Percentiles rank a stretch among this genome's conserved stretches.
These are phyloP conservation scores for Hirudinaria manillensis DNA, from an alignment of 2,888 invertebrate species.

Conservation along the genomic window DNA sequence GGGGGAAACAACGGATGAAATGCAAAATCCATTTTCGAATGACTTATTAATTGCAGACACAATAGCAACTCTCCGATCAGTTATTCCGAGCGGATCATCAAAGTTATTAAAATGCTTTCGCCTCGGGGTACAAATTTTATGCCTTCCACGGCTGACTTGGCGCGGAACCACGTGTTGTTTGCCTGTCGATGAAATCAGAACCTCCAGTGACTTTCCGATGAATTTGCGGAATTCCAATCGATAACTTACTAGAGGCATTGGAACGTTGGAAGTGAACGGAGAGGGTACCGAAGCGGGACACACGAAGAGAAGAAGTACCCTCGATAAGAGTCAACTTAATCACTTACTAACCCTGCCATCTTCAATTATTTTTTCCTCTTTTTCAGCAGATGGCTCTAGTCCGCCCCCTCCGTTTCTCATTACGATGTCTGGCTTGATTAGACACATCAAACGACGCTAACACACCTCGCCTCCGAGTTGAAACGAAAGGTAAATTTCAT, in stretches of 20 bases:
- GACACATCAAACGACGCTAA: constrained; percentile 14
- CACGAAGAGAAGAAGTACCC: background rate
- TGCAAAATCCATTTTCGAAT: no score
- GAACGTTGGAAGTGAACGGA: no score
- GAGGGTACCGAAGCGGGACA: no score
- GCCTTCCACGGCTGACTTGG: constrained; percentile 2
- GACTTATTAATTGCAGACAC: no score
- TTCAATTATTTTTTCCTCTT: constrained; percentile 13
- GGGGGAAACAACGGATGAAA: no score
- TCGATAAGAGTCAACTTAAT: background rate
- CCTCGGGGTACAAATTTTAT: constrained; percentile 14
- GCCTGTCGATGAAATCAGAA: background rate
- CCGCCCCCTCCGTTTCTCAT: constrained; percentile 10
- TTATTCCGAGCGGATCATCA: no score
- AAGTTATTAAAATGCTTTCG: background rate
- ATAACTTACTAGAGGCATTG: no score
- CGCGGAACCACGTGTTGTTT: background rate
- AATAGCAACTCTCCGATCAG: no score
- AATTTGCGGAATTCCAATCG: background rate
- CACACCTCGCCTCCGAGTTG: constrained; percentile 15
- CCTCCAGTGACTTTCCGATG: background rate
- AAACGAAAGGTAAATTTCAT: constrained; percentile 19
- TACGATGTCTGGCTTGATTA: constrained; percentile 19
- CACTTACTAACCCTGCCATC: background rate
- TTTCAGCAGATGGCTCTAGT: constrained; percentile 8